These are phyloP conservation scores for Athetis lepigone DNA, from an alignment of 2,888 invertebrate genomes.

Conservation along the genomic window DNA sequence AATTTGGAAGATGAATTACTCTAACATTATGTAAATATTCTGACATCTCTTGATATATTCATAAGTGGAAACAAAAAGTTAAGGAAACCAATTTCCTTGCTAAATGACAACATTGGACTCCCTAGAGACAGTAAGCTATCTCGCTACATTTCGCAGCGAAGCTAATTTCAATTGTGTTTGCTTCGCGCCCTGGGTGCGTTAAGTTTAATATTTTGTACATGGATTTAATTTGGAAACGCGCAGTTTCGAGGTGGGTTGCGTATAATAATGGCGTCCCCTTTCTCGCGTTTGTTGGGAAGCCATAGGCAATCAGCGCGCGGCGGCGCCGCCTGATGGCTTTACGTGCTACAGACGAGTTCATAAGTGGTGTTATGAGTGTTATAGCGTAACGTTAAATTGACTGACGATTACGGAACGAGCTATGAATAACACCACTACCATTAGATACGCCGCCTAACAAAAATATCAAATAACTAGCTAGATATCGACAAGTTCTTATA, in stretches of 20 bases:
- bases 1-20: neutral
- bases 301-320: slow-evolving; percentile 11
- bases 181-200: slow-evolving; percentile 24
- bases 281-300: slow-evolving; percentile 9
- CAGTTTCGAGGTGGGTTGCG: slow-evolving; percentile 25
- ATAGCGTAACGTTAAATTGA: slow-evolving; percentile 3
- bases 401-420: slow-evolving; percentile 10
- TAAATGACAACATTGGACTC: slow-evolving; percentile 39
- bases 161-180: slow-evolving; percentile 49
- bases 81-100: slow-evolving; percentile 22
- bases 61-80: slow-evolving; percentile 5
- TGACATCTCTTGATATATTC: neutral
- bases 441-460: neutral
- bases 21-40: too few relatives aligned
- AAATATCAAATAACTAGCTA: slow-evolving; percentile 2
- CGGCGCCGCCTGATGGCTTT: slow-evolving; percentile 14
- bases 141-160: slow-evolving; percentile 21
- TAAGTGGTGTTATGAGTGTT: slow-evolving; percentile 20
- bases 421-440: neutral
- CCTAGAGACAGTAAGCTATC: slow-evolving; percentile 10
- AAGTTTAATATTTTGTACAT: slow-evolving; percentile 51
- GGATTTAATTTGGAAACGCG: slow-evolving; percentile 44
- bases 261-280: slow-evolving; percentile 23
- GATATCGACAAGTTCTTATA: neutral
- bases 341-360: slow-evolving; percentile 28